Evolutionary conservation across 2,113 vertebrate species (phyloP).

Genomic region (Collichthys lucidus): DNA sequence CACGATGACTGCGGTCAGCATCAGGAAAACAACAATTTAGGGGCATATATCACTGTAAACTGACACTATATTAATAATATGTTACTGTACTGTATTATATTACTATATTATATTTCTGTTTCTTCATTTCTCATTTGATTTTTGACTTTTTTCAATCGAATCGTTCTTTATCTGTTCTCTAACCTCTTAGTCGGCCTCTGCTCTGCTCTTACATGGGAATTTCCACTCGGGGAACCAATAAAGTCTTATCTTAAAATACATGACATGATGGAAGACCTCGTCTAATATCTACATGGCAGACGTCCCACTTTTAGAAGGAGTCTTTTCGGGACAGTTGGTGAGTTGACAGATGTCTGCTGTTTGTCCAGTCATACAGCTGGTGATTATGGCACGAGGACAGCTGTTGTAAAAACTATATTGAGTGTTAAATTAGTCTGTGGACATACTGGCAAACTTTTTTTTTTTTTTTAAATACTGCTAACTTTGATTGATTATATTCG

Average conservation of each 20-base stretch:
- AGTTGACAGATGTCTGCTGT: slow-evolving; percentile 29
- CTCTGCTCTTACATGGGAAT: background rate
- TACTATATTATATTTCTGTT: too few relatives aligned
- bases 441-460: too few relatives aligned
- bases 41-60: background rate
- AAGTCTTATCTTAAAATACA: background rate
- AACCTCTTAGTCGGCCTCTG: background rate
- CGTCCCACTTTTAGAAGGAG: background rate
- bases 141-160: background rate
- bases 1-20: slow-evolving; percentile 14
- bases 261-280: background rate
- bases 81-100: background rate
- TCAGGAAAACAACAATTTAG: background rate
- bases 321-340: background rate
- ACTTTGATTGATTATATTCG: background rate
- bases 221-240: background rate
- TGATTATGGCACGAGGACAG: background rate
- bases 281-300: background rate
- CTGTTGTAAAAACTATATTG: slow-evolving; percentile 11
- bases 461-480: background rate
- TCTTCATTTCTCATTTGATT: background rate
- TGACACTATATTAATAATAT: too few relatives aligned
- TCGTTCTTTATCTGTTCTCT: background rate
- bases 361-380: slow-evolving; percentile 22
- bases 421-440: background rate